Conservation (phyloP, 2,888 invertebrate species). For the Melanostoma scalare region DNA sequence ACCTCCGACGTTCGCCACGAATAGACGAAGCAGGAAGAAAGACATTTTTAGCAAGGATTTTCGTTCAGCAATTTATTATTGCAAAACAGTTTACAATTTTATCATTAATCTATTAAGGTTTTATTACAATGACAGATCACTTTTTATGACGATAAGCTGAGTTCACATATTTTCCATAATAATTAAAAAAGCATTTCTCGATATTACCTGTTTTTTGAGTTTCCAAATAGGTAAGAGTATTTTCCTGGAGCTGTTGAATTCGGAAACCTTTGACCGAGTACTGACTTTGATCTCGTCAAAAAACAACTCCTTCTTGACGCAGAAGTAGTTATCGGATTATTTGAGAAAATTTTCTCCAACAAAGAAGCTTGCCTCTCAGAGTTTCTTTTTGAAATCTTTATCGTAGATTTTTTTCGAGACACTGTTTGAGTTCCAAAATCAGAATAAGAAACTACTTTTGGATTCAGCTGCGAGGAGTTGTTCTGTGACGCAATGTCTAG, state of each 20-base stretch:
- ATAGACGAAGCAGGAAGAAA: no score
- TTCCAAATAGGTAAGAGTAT: no score
- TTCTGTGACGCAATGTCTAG: not conserved
- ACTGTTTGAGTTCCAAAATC: not conserved
- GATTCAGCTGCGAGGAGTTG: not conserved
- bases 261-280: constrained; percentile 8
- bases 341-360: constrained; percentile 36
- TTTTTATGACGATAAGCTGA: no score
- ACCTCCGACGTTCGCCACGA: no score
- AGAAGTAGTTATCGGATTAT: constrained; percentile 22
- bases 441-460: not conserved
- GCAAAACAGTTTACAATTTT: no score
- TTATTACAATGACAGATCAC: no score
- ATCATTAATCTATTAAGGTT: no score
- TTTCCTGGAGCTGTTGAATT: not conserved
- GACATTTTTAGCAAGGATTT: no score
- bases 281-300: constrained; percentile 20
- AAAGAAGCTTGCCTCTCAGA: not conserved
- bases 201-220: no score
- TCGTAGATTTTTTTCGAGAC: not conserved
- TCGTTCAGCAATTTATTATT: no score
- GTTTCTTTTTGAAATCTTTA: not conserved
- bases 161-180: no score
- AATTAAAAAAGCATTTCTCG: no score
- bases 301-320: not conserved